Evolutionary conservation across 2,797 vertebrate genomes (phyloP).

Genomic region (Spinibarbus caldwelli): DNA sequence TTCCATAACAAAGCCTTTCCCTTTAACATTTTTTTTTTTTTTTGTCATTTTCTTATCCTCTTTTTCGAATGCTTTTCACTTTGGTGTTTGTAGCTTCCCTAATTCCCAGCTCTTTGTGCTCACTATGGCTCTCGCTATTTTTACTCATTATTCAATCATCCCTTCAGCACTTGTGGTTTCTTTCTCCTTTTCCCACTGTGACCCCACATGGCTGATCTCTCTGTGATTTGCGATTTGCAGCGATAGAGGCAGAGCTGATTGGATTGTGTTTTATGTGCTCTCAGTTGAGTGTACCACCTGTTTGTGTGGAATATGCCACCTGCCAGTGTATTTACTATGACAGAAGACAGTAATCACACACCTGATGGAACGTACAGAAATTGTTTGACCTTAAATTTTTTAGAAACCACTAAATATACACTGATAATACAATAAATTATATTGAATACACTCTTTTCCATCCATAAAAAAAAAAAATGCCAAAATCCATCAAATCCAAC

Average conservation of each 20-base stretch:
- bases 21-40: neutral
- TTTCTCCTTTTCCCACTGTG: neutral
- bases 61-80: neutral
- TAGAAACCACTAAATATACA: neutral
- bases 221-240: slow-evolving; percentile 36
- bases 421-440: neutral
- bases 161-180: neutral
- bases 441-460: neutral
- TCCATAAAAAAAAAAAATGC: neutral
- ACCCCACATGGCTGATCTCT: neutral
- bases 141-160: neutral
- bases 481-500: neutral
- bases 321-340: slow-evolving; percentile 8
- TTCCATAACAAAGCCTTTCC: neutral
- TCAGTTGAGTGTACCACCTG: slow-evolving; percentile 21
- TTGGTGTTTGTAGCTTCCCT: neutral
- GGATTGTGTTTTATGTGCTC: slow-evolving; percentile 59
- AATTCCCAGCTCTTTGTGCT: neutral
- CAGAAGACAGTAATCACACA: neutral
- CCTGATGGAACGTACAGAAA: neutral
- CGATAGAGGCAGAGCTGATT: slow-evolving; percentile 48
- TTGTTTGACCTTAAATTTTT: neutral
- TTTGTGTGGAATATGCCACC: slow-evolving; percentile 5
- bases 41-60: neutral
- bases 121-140: neutral